A percentile compares a stretch with the other conserved stretches of the same genome.
These are phyloP conservation scores for Zoanthus gigantus DNA, from an alignment of 92 coral and sea anemone species.

Conservation along the genomic window DNA sequence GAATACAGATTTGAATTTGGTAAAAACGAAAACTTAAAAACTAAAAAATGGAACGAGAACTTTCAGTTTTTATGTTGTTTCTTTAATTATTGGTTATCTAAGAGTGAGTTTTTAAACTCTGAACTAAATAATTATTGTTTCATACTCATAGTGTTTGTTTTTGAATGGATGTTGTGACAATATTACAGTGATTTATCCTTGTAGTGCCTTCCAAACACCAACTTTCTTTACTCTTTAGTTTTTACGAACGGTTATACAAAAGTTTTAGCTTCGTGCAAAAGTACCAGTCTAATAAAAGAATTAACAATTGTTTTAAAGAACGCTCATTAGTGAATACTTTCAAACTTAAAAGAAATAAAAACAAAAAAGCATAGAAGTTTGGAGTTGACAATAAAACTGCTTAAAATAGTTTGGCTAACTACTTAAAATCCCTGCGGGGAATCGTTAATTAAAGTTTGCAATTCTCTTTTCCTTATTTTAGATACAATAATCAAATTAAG, in stretches of 20 bases:
- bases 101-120: not conserved
- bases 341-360: not conserved
- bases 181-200: not conserved
- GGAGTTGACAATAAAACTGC: not conserved
- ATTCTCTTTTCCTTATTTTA: not conserved
- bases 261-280: too few species aligned
- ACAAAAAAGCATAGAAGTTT: too few species aligned
- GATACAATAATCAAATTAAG: constrained; percentile 27
- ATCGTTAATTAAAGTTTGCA: not conserved
- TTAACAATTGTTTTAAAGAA: too few species aligned
- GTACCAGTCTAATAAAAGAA: too few species aligned
- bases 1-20: too few species aligned
- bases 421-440: not conserved
- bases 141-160: not conserved
- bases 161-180: not conserved
- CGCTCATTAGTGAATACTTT: not conserved
- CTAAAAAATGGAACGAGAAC: not conserved
- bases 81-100: not conserved
- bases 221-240: too few species aligned
- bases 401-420: not conserved
- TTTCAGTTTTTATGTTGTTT: not conserved
- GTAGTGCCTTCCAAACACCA: too few species aligned
- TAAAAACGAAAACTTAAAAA: not conserved
- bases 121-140: not conserved
- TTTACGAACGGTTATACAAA: too few species aligned